Evolutionary conservation across 2,888 invertebrate genomes (phyloP).

Genomic region (Cremastobaeus sp.): DNA sequence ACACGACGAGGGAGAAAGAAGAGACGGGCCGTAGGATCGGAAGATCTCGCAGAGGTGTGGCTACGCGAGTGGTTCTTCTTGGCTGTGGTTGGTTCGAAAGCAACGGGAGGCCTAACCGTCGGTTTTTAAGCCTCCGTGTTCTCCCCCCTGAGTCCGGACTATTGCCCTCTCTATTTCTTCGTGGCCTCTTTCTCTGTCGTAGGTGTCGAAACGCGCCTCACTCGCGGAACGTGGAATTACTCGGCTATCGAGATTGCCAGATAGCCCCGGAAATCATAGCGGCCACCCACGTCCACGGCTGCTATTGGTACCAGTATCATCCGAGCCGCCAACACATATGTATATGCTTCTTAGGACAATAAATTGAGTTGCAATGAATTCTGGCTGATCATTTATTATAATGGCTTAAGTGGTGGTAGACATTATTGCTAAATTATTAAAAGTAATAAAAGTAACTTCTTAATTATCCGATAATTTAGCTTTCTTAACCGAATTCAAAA

Average conservation of each 20-base stretch:
- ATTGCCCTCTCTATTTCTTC: constrained; percentile 28
- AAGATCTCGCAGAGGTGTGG: constrained; percentile 75
- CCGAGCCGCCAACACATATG: constrained; percentile 13
- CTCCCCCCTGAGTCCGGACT: constrained; percentile 21
- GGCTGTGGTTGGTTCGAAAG: constrained; percentile 76
- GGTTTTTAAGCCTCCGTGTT: constrained; percentile 54
- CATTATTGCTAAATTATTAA: too few species aligned
- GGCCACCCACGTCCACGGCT: constrained; percentile 73
- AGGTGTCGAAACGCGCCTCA: constrained; percentile 72
- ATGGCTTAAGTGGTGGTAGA: too few species aligned
- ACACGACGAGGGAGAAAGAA: constrained; percentile 43
- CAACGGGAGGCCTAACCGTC: constrained; percentile 75
- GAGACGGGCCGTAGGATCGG: constrained; percentile 55
- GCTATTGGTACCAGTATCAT: constrained; percentile 53
- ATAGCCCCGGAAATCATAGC: constrained; percentile 76
- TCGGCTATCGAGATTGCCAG: constrained; percentile 75
- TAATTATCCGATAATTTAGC: too few species aligned
- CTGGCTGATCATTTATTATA: too few species aligned
- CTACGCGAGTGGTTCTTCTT: constrained; percentile 74
- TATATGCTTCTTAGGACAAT: neutral
- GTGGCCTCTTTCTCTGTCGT: constrained; percentile 61
- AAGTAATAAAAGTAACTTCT: too few species aligned
- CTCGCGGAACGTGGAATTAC: constrained; percentile 71
- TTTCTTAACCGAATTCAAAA: too few species aligned
- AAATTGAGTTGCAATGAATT: too few species aligned